Conservation (phyloP, 37 sponge, comb jelly and placozoan genomes). For the Chondrilla cf. caribensis region DNA sequence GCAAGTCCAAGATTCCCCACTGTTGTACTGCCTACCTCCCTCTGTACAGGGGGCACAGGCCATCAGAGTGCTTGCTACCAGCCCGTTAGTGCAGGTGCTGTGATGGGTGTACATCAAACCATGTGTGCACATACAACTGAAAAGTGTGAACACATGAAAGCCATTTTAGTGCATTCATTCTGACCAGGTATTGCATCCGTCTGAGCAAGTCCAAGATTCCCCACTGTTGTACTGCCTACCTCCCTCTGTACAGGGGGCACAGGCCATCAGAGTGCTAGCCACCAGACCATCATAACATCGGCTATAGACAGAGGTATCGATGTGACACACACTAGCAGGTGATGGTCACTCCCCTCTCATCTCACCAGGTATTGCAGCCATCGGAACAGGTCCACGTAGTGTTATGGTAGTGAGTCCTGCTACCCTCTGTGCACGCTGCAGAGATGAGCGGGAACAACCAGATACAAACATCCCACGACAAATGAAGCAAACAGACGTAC, state of each 20-base stretch:
- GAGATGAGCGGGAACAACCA: too few relatives aligned
- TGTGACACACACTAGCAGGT: too few relatives aligned
- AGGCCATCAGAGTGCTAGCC: not conserved
- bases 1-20: too few relatives aligned
- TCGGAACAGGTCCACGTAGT: conserved; percentile 17
- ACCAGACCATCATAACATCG: too few relatives aligned
- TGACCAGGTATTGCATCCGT: conserved; percentile 25
- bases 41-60: too few relatives aligned
- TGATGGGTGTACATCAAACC: not conserved
- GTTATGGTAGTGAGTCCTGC: not conserved
- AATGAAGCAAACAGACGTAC: too few relatives aligned
- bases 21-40: too few relatives aligned
- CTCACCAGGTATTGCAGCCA: conserved; percentile 26
- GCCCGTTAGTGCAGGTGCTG: not conserved
- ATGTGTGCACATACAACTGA: not conserved
- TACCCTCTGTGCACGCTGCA: not conserved
- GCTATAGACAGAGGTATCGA: too few relatives aligned
- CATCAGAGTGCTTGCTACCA: too few relatives aligned
- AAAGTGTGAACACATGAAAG: not conserved
- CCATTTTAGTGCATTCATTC: not conserved
- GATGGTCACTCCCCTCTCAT: too few relatives aligned
- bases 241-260: not conserved
- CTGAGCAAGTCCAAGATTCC: conserved; percentile 3
- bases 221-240: not conserved
- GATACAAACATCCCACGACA: too few relatives aligned